These are phyloP conservation scores for Sternarchorhynchus goeldii DNA, from an alignment of 2,797 vertebrate genomes.

Conservation along the genomic window DNA sequence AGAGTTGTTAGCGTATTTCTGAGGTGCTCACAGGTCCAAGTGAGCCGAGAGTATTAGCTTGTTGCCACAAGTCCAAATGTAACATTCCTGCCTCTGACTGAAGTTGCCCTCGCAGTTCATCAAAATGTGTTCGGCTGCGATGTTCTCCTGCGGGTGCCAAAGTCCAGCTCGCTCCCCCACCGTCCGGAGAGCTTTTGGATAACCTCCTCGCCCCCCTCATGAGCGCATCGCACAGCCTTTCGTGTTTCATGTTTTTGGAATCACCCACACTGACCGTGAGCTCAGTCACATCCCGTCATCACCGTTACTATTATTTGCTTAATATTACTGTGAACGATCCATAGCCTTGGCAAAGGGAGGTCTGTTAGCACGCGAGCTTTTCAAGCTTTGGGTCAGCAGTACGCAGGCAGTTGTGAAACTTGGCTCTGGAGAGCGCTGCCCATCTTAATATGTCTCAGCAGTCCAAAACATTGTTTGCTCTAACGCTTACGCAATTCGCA, in stretches of 20 bases:
- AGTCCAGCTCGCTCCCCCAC: not conserved
- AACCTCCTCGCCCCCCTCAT: not conserved
- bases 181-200: not conserved
- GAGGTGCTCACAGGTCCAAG: no score
- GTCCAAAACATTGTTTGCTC: not conserved
- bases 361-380: not conserved
- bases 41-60: not conserved
- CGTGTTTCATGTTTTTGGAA: slow-evolving; percentile 1
- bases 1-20: not conserved
- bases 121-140: not conserved
- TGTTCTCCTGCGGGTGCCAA: not conserved
- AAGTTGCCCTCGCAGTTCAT: not conserved
- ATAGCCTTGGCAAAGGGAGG: slow-evolving; percentile 2
- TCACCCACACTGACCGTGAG: not conserved
- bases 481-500: not conserved
- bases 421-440: no score
- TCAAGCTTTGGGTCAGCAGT: not conserved
- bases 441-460: not conserved
- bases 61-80: not conserved
- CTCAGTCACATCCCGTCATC: slow-evolving; percentile 22
- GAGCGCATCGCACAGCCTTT: not conserved
- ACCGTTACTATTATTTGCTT: slow-evolving; percentile 26
- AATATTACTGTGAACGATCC: not conserved
- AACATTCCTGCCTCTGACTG: not conserved
- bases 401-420: not conserved